Conservation (phyloP, 2,113 vertebrate genomes). For the Menidia beryllina region DNA sequence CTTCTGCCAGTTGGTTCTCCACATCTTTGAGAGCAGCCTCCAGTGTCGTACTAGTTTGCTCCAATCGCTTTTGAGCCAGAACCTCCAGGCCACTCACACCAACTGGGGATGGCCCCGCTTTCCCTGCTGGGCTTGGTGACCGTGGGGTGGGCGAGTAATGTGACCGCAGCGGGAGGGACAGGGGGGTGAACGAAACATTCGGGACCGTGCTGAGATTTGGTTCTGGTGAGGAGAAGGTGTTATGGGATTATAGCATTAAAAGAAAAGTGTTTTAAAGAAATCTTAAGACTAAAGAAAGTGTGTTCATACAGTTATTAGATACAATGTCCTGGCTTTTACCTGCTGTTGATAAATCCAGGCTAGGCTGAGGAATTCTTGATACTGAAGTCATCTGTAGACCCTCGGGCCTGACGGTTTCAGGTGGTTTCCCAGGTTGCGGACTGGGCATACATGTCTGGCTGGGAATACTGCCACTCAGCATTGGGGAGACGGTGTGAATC, state of each 20-base stretch:
- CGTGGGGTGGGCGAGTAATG: conserved; percentile 28
- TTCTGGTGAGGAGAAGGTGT: conserved; percentile 26
- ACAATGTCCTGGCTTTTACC: conserved; percentile 40
- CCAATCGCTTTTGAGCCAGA: conserved; percentile 84
- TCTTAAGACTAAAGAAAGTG: too few relatives aligned
- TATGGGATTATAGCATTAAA: neutral
- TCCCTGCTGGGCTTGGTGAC: conserved; percentile 28
- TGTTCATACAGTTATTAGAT: neutral
- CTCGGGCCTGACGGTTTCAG: conserved; percentile 48
- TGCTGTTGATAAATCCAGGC: neutral
- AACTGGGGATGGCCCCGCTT: conserved; percentile 26
- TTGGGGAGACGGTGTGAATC: conserved; percentile 58
- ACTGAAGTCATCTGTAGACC: conserved; percentile 54
- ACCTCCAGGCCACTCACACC: conserved; percentile 43
- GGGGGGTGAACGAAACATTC: conserved; percentile 58
- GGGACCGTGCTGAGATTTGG: conserved; percentile 33
- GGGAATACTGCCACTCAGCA: conserved; percentile 17
- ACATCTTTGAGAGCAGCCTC: conserved; percentile 84
- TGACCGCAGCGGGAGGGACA: conserved; percentile 45
- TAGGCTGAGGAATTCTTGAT: conserved; percentile 5
- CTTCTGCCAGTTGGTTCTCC: conserved; percentile 84
- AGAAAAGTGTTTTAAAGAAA: neutral
- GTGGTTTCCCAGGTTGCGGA: conserved; percentile 18
- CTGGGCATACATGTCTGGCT: conserved; percentile 9
- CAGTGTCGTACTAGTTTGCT: conserved; percentile 88